phyloP scores from a whole-genome alignment of 1,140 invertebrate species.

The Drosophila bocqueti region DNA sequence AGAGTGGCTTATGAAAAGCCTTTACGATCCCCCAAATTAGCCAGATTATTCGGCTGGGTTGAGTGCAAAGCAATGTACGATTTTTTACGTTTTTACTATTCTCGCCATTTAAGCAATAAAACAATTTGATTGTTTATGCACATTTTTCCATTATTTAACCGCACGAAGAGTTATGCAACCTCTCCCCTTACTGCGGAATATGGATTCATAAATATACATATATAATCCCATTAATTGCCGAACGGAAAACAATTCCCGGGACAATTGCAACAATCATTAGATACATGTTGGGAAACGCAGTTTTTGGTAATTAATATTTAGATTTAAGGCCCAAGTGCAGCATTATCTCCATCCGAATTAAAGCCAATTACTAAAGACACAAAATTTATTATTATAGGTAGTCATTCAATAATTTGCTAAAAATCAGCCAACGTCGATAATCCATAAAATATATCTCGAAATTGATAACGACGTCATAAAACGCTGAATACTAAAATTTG shows the following conservation, averaged over 20 bases:
- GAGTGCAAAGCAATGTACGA: constrained; percentile 72
- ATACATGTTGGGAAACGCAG: neutral
- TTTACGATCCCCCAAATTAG: constrained; percentile 55
- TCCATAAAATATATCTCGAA: constrained; percentile 33
- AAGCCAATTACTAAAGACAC: neutral
- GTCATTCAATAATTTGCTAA: constrained; percentile 9
- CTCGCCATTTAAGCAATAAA: constrained; percentile 59
- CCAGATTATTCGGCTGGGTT: constrained; percentile 67
- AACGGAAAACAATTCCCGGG: constrained; percentile 17
- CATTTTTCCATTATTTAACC: constrained; percentile 30
- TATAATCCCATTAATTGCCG: constrained; percentile 29
- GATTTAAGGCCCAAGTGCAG: neutral
- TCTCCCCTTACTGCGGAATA: constrained; percentile 8
- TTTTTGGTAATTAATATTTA: neutral
- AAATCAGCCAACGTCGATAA: neutral
- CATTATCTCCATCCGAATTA: neutral
- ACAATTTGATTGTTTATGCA: constrained; percentile 62
- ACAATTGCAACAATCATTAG: neutral
- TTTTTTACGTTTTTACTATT: constrained; percentile 46
- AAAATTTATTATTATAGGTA: constrained; percentile 5
- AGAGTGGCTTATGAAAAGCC: constrained; percentile 39
- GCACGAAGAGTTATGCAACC: constrained; percentile 60
- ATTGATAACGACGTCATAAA: constrained; percentile 33
- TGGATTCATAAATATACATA: constrained; percentile 11
- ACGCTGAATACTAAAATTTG: constrained; percentile 23